Conservation (phyloP, 1,140 invertebrate genomes). For the Charaxes varanes region DNA sequence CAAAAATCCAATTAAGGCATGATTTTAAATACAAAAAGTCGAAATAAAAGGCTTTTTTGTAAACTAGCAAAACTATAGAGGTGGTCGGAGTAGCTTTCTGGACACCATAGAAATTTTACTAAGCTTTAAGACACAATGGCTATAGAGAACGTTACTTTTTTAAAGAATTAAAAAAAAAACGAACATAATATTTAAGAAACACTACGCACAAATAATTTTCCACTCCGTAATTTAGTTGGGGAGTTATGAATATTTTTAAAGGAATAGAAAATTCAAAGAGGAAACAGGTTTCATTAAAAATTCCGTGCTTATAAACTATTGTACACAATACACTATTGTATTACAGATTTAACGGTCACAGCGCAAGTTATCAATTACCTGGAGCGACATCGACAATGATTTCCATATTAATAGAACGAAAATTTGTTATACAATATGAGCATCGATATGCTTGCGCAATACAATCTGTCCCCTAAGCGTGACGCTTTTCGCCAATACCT, state of each 20-base stretch:
- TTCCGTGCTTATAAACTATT: conserved; percentile 13
- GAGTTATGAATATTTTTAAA: conserved; percentile 5
- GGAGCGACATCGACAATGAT: conserved; percentile 20
- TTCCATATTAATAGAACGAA: conserved; percentile 35
- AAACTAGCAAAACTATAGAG: no score
- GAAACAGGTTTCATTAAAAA: conserved; percentile 17
- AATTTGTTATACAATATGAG: conserved; percentile 48
- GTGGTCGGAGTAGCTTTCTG: no score
- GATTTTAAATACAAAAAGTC: no score
- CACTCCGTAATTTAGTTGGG: no score
- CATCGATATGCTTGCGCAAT: conserved; percentile 39
- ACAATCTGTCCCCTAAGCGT: conserved; percentile 37
- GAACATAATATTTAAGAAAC: no score
- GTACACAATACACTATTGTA: conserved; percentile 20
- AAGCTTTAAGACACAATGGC: no score
- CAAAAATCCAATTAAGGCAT: no score
- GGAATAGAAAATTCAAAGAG: conserved; percentile 16
- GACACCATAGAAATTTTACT: no score
- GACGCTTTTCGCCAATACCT: conserved; percentile 43
- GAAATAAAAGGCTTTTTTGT: no score
- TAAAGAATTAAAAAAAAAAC: no score
- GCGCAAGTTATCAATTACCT: conserved; percentile 18
- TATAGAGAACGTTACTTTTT: no score
- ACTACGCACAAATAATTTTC: neutral
- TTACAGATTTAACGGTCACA: conserved; percentile 21